Conservation (phyloP, 2,113 vertebrate species). For the Aptenodytes forsteri region DNA sequence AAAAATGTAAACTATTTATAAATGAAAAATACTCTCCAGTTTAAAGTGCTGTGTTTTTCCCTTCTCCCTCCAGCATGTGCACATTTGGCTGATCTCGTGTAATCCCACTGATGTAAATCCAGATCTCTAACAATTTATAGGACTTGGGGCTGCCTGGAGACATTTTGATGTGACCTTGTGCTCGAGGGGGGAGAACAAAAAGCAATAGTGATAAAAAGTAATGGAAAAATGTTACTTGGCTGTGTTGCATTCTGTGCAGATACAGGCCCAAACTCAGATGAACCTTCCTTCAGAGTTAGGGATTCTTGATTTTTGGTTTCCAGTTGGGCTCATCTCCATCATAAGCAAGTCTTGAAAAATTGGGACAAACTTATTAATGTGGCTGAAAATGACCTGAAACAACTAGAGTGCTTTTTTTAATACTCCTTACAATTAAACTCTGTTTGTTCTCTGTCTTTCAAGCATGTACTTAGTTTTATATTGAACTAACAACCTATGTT, state of each 20-base stretch:
- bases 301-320: conserved; percentile 37
- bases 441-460: not conserved
- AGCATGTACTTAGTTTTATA: conserved; percentile 3
- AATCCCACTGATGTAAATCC: conserved; percentile 64
- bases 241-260: not conserved
- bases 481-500: conserved; percentile 22
- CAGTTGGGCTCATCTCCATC: conserved; percentile 41
- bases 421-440: not conserved
- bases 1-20: conserved; percentile 82
- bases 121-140: conserved; percentile 40
- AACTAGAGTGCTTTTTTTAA: not conserved
- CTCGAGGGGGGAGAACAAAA: not conserved
- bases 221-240: conserved; percentile 52
- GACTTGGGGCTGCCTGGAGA: not conserved
- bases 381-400: not conserved
- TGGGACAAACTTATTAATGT: not conserved
- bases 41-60: conserved; percentile 69
- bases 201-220: conserved; percentile 54
- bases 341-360: conserved; percentile 1
- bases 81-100: conserved; percentile 69
- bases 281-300: conserved; percentile 41
- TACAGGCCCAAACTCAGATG: not conserved
- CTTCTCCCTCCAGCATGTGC: conserved; percentile 37
- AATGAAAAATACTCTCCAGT: conserved; percentile 74
- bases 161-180: conserved; percentile 20